Evolutionary conservation across 1,140 invertebrate genomes (phyloP).

Genomic region (Cydia splendana): DNA sequence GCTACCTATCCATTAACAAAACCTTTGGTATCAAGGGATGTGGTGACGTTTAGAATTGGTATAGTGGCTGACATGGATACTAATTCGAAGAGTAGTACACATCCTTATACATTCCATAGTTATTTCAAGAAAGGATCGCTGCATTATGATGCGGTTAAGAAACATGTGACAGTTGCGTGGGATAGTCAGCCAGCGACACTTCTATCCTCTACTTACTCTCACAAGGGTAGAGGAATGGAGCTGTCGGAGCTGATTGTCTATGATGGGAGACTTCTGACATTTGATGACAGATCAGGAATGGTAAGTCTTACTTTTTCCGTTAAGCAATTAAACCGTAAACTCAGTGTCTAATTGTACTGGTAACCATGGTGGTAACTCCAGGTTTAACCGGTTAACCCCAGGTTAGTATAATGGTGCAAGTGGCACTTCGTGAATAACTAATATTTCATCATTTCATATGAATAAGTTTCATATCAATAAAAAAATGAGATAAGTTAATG

Average conservation of each 20-base stretch:
- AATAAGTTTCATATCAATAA: too few relatives aligned
- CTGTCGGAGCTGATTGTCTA: conserved; percentile 97
- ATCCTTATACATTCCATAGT: conserved; percentile 88
- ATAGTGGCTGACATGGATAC: conserved; percentile 96
- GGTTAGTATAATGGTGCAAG: too few relatives aligned
- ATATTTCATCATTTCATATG: too few relatives aligned
- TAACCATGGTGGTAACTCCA: too few relatives aligned
- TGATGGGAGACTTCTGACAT: conserved; percentile 94
- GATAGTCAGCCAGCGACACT: conserved; percentile 81
- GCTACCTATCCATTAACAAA: conserved; percentile 91
- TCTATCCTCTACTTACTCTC: conserved; percentile 86
- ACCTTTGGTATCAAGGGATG: conserved; percentile 83
- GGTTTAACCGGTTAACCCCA: too few relatives aligned
- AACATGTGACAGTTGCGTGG: conserved; percentile 85
- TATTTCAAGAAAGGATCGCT: conserved; percentile 89
- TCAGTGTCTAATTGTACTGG: too few relatives aligned
- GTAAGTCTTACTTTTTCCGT: conserved; percentile 54
- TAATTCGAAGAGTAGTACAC: conserved; percentile 85
- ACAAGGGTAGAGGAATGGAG: conserved; percentile 97
- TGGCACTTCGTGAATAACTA: too few relatives aligned
- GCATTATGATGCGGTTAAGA: conserved; percentile 82
- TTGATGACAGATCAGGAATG: conserved; percentile 98
- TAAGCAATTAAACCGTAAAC: too few relatives aligned
- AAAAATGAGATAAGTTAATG: too few relatives aligned
- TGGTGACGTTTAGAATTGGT: conserved; percentile 89